A percentile compares a stretch with the other conserved stretches of the same genome.
Evolutionary conservation across 2,888 invertebrate species (phyloP).

Genomic region (Drosophila conformis): DNA sequence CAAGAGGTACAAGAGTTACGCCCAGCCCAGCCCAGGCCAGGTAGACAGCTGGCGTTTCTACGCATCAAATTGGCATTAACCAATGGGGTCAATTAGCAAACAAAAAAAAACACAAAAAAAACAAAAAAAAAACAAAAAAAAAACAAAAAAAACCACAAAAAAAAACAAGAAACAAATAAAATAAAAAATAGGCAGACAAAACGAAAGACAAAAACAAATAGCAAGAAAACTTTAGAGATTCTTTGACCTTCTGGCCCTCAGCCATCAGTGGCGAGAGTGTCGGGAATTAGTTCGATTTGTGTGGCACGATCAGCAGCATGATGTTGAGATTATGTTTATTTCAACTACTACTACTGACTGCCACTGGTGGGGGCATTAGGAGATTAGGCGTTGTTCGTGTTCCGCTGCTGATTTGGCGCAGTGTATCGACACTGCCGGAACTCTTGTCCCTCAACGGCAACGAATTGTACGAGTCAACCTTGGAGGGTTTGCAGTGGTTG

Average conservation of each 20-base stretch:
- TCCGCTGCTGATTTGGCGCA: constrained; percentile 58
- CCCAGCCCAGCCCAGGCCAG: constrained; percentile 16
- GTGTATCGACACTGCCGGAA: constrained; percentile 53
- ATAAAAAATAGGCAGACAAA: neutral
- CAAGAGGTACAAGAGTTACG: constrained; percentile 23
- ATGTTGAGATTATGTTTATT: constrained; percentile 33
- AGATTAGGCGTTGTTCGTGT: neutral
- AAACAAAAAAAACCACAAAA: neutral
- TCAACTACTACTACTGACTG: neutral
- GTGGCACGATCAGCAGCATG: constrained; percentile 42
- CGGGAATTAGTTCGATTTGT: constrained; percentile 55
- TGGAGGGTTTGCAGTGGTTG: constrained; percentile 77
- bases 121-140: too few relatives aligned
- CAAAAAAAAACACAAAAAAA: neutral
- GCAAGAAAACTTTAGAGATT: neutral
- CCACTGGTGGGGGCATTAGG: neutral
- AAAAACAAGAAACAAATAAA: neutral
- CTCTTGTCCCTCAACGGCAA: constrained; percentile 59
- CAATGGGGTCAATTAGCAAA: constrained; percentile 23
- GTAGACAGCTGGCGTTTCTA: constrained; percentile 24
- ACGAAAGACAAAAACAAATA: neutral
- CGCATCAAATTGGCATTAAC: constrained; percentile 74
- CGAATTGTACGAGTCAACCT: constrained; percentile 71
- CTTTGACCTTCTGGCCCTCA: constrained; percentile 49
- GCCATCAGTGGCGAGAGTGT: constrained; percentile 22